Conservation (phyloP, 2,797 vertebrate species). For the Furcifer pardalis region DNA sequence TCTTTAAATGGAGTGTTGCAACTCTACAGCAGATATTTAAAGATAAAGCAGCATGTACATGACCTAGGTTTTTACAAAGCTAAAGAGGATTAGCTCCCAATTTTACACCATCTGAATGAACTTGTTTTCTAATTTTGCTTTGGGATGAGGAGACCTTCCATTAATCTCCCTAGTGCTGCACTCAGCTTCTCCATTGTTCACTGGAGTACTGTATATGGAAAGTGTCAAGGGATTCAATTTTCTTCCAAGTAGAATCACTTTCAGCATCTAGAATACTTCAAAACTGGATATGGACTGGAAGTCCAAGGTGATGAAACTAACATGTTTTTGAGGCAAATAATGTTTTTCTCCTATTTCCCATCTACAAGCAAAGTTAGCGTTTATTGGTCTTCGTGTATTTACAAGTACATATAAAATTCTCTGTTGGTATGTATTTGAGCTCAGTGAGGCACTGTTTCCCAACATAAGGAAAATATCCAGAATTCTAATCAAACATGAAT, state of each 20-base stretch:
- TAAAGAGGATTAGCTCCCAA: slow-evolving; percentile 2
- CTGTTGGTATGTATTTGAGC: not conserved
- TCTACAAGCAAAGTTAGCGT: not conserved
- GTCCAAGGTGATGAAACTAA: not conserved
- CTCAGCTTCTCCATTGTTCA: not conserved
- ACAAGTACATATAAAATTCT: not conserved
- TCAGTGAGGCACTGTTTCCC: not conserved
- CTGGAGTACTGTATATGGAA: slow-evolving; percentile 10
- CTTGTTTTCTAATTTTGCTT: slow-evolving; percentile 24
- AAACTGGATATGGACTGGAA: not conserved
- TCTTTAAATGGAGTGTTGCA: not conserved
- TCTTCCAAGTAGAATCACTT: not conserved
- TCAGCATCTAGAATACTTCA: slow-evolving; percentile 9
- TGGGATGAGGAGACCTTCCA: not conserved
- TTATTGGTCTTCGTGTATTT: not conserved
- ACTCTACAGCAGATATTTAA: not conserved
- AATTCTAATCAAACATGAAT: not conserved
- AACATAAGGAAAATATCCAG: not conserved
- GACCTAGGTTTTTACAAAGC: not conserved
- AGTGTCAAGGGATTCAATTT: slow-evolving; percentile 17
- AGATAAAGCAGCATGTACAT: not conserved
- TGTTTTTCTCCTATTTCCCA: not conserved
- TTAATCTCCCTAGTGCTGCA: not conserved
- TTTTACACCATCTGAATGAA: slow-evolving; percentile 12
- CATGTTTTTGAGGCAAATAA: not conserved